These are phyloP conservation scores for Stictocephala bisonia DNA, from an alignment of 2,888 invertebrate genomes.

Conservation along the genomic window DNA sequence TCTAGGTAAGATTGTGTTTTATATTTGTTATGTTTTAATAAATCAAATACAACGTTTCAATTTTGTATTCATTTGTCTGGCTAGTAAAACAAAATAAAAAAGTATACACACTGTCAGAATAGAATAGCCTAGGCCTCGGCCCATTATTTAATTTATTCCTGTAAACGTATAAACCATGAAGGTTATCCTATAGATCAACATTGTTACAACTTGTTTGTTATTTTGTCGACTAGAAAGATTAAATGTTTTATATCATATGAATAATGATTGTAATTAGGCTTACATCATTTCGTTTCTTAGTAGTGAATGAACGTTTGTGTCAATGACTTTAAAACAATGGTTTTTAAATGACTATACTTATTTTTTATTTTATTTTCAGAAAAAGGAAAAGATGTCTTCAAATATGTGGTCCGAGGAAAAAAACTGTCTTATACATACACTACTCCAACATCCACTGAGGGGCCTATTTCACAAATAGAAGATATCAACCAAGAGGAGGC, in stretches of 20 bases:
- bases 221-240: slow-evolving; percentile 13
- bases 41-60: not conserved
- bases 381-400: not conserved
- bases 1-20: slow-evolving; percentile 15
- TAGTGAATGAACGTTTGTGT: slow-evolving; percentile 10
- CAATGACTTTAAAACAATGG: slow-evolving; percentile 4
- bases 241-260: slow-evolving; percentile 1
- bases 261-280: slow-evolving; percentile 12
- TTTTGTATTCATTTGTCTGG: not conserved
- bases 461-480: slow-evolving; percentile 6
- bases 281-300: not conserved
- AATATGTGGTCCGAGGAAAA: not conserved
- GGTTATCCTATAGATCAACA: slow-evolving; percentile 14
- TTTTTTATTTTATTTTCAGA: not conserved
- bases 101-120: no score
- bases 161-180: not conserved
- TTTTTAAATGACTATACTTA: not conserved
- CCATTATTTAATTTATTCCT: slow-evolving; percentile 2
- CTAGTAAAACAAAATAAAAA: slow-evolving; percentile 9
- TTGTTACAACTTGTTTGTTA: slow-evolving; percentile 2
- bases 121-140: slow-evolving; percentile 13
- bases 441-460: slow-evolving; percentile 8
- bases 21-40: slow-evolving; percentile 8
- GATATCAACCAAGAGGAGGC: slow-evolving; percentile 11
- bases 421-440: slow-evolving; percentile 4